Conservation (phyloP, 2,888 invertebrate genomes). For the Galeruca laticollis region DNA sequence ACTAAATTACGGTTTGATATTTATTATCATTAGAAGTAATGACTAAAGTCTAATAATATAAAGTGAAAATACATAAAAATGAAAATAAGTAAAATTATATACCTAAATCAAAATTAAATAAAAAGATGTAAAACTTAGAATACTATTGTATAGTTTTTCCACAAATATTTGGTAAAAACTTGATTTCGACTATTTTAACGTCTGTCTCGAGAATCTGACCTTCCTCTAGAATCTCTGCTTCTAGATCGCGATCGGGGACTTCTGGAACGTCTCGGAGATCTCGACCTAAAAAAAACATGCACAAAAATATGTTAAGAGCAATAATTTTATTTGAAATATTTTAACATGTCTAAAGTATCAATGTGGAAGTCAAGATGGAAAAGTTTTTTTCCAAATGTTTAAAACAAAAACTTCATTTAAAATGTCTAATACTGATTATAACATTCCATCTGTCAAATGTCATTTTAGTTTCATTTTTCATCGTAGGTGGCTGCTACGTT, state of each 20-base stretch:
- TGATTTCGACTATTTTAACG: constrained; percentile 61
- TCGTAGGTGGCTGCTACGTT: too few species aligned
- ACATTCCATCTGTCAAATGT: too few species aligned
- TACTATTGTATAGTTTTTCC: not conserved
- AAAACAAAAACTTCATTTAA: too few species aligned
- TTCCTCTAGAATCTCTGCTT: constrained; percentile 71
- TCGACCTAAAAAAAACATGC: constrained; percentile 59
- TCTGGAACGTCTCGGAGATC: constrained; percentile 65
- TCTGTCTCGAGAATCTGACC: constrained; percentile 72
- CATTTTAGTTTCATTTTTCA: too few species aligned
- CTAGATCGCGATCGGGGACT: constrained; percentile 67
- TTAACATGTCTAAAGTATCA: not conserved
- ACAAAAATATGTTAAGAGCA: constrained; percentile 12
- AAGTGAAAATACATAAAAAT: constrained; percentile 3
- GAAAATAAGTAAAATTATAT: not conserved
- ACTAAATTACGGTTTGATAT: not conserved
- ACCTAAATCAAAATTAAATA: not conserved
- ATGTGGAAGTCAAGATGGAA: not conserved
- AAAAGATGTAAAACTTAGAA: constrained; percentile 3
- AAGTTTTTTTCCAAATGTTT: too few species aligned
- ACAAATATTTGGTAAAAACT: not conserved
- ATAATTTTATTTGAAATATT: constrained; percentile 8
- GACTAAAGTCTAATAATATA: not conserved
- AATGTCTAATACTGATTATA: too few species aligned
- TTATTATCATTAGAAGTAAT: not conserved